phyloP scores from a whole-genome alignment of 2,888 invertebrate species.

The Stenchaetothrips biformis region DNA sequence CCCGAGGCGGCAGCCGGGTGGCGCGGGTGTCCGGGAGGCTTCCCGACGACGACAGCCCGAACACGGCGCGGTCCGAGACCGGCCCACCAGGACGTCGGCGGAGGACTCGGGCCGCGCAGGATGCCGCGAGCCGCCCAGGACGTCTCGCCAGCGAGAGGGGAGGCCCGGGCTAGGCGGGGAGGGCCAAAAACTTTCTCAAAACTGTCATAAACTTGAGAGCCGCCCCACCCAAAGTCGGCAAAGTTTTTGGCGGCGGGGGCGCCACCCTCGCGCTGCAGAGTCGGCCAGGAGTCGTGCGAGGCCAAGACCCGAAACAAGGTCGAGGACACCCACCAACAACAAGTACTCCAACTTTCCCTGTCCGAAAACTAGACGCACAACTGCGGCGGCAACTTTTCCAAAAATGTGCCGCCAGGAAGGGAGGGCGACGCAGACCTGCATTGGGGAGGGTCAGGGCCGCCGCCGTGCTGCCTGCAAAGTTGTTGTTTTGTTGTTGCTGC shows the following conservation, averaged over 20 bases:
- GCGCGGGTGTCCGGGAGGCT: too few relatives aligned
- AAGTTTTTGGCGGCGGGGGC: conserved; percentile 2
- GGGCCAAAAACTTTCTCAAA: conserved; percentile 20
- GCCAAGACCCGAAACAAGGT: conserved; percentile 1
- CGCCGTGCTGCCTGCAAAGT: neutral
- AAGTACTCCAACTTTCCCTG: conserved; percentile 23
- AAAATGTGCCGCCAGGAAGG: conserved; percentile 1
- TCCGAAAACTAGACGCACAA: conserved; percentile 24
- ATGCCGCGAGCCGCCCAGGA: neutral
- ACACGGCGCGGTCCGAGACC: too few relatives aligned
- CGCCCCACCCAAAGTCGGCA: neutral
- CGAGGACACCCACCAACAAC: conserved; percentile 5
- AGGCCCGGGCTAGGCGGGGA: neutral
- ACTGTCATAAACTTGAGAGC: conserved; percentile 23
- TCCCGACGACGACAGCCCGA: too few relatives aligned
- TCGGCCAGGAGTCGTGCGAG: neutral
- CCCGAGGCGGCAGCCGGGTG: too few relatives aligned
- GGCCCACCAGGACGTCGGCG: too few relatives aligned
- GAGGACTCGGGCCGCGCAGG: too few relatives aligned
- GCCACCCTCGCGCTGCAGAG: too few relatives aligned
- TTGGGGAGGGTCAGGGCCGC: conserved; percentile 12
- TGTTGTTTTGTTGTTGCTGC: neutral
- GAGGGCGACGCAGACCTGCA: neutral
- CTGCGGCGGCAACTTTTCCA: neutral
- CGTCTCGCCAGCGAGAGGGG: neutral